phyloP scores from a whole-genome alignment of 2,888 invertebrate genomes.

The Andrena praecox region DNA sequence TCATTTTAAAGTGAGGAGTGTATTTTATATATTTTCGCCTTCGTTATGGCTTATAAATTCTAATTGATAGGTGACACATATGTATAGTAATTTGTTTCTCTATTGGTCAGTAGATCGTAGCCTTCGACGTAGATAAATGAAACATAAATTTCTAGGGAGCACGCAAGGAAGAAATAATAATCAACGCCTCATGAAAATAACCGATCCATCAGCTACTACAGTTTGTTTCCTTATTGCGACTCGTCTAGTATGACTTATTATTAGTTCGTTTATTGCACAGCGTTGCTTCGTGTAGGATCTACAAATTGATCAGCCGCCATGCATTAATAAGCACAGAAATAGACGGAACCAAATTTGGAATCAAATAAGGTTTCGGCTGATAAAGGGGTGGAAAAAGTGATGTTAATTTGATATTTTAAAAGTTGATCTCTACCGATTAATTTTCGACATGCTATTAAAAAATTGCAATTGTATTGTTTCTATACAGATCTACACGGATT shows the following conservation, averaged over 20 bases:
- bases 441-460: neutral
- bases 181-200: constrained; percentile 38
- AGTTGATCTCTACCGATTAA: neutral
- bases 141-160: constrained; percentile 7
- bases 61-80: neutral
- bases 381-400: neutral
- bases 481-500: constrained; percentile 96
- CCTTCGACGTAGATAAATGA: constrained; percentile 10
- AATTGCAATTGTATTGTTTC: neutral
- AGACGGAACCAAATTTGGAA: neutral
- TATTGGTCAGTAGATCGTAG: constrained; percentile 3
- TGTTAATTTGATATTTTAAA: neutral
- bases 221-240: constrained; percentile 4
- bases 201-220: constrained; percentile 42
- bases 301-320: neutral
- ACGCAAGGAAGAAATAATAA: constrained; percentile 47
- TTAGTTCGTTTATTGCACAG: neutral
- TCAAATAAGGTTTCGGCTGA: neutral
- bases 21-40: neutral
- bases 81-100: neutral
- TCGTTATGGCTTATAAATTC: neutral
- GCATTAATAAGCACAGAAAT: neutral
- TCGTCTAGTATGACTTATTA: neutral
- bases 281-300: neutral
- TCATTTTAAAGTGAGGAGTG: too few species aligned